Base-by-base conservation (phyloP, 2,797 vertebrate species). In the Erethizon dorsatum region DNA sequence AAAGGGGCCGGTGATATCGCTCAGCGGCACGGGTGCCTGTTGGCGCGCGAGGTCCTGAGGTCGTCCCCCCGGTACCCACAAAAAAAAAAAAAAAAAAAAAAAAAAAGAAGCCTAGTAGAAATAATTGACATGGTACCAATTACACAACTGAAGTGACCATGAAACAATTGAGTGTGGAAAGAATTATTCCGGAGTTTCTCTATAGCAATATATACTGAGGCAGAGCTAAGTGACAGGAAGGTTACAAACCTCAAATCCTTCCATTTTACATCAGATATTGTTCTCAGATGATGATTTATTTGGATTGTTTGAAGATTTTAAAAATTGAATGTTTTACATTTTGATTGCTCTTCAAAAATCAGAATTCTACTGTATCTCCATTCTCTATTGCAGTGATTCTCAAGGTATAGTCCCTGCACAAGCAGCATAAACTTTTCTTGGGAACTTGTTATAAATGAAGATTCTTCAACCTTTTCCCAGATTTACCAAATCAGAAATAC, bases 291-390 rank as follows among this genome's bases (percentile, higher is more conserved):
- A 75, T 37, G 28, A 80, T 37, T 91, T 63, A 56, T 89, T 77
- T 61, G 2, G 11, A 78, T 65, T 73, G 3, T 13, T 37, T 18
- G 33, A 41, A 17, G 28, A 83, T 83, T 92, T 18, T 4, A 63
- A 90, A 47, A 91, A 65, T 0, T 59, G 37, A 13, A 79, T 75
- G 87, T 89, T 95, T 71, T 77, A 52, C 6, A 73, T 78, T 87
- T 18, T 90, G 26, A 87, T 69, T 77, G 17, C 7, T 79, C 26
- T 89, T 96, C 22, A 80, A 71, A 93, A 77, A 63, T 69, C 12
- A 80, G 47, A 91, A 75, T 8, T 13, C 9, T 57, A 54, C 10
- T 24, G 57, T 71, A 22, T 2, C 22, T 80, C 50, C 5, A 50
- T 59, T 1, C 4, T 50, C 71, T 50, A 2, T 54, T 28, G 6